These are phyloP conservation scores for Acomys russatus DNA, from an alignment of 2,797 vertebrate genomes.

Conservation along the genomic window DNA sequence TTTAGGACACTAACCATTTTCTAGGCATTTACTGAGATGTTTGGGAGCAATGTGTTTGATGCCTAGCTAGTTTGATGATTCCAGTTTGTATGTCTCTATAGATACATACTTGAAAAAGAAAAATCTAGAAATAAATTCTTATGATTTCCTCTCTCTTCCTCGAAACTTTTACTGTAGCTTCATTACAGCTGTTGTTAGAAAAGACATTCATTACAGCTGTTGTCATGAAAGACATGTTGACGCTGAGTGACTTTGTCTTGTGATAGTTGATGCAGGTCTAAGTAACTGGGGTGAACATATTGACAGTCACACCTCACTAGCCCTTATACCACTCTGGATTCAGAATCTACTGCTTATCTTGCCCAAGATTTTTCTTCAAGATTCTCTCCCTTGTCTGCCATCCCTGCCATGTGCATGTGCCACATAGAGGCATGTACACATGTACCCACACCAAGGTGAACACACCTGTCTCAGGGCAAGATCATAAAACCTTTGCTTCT, in stretches of 20 bases:
- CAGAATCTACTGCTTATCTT: background rate
- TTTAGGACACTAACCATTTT: background rate
- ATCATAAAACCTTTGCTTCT: background rate
- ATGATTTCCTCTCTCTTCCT: background rate
- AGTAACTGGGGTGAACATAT: background rate
- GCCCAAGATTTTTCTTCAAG: background rate
- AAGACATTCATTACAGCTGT: background rate
- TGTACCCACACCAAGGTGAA: background rate
- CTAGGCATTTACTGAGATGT: background rate
- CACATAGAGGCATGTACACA: background rate
- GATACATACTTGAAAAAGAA: conserved; percentile 39
- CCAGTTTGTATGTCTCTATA: background rate
- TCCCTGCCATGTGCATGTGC: background rate
- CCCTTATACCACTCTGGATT: background rate
- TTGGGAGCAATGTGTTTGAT: background rate
- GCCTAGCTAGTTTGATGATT: background rate
- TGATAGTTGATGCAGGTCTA: background rate
- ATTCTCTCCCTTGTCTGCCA: background rate
- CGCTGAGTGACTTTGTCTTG: background rate
- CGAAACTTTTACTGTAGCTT: conserved; percentile 25
- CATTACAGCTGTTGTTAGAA: background rate
- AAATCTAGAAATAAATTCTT: conserved; percentile 29
- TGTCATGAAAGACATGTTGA: background rate
- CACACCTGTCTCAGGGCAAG: background rate
- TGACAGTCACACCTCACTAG: background rate